Conservation (phyloP, 2,888 invertebrate species). For the Rhamphomyia laevipes region DNA sequence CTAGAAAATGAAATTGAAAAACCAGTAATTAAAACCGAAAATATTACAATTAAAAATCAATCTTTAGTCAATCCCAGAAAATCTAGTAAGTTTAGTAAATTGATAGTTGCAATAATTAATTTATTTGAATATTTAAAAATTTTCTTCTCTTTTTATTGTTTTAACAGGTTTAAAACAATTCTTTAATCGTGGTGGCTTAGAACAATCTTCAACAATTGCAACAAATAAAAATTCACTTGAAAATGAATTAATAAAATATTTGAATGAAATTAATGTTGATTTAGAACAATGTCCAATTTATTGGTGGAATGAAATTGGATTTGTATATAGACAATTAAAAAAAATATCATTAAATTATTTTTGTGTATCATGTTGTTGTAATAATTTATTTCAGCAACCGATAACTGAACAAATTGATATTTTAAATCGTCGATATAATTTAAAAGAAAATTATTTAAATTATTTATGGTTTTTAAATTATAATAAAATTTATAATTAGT, state of each 20-base stretch:
- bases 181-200: conserved; percentile 15
- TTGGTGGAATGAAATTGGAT: conserved; percentile 24
- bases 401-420: not conserved
- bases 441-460: not conserved
- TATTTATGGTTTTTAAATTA: not conserved
- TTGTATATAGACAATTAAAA: conserved; percentile 18
- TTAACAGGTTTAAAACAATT: conserved; percentile 20
- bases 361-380: conserved; percentile 22
- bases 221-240: not conserved
- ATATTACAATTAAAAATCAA: conserved; percentile 9
- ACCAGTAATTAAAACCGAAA: conserved; percentile 9
- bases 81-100: conserved; percentile 13
- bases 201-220: no score
- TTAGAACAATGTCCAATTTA: conserved; percentile 24
- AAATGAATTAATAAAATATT: not conserved
- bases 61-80: conserved; percentile 7
- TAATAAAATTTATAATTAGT: not conserved
- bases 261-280: conserved; percentile 14
- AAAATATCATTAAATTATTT: conserved; percentile 22
- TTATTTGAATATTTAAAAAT: not conserved
- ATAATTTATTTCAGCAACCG: conserved; percentile 13
- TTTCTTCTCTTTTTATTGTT: not conserved
- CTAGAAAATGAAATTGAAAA: conserved; percentile 14
- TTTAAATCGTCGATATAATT: not conserved
- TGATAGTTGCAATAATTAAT: not conserved